These are phyloP conservation scores for Lasioglossum albipes DNA, from an alignment of 1,140 invertebrate species.

Conservation along the genomic window DNA sequence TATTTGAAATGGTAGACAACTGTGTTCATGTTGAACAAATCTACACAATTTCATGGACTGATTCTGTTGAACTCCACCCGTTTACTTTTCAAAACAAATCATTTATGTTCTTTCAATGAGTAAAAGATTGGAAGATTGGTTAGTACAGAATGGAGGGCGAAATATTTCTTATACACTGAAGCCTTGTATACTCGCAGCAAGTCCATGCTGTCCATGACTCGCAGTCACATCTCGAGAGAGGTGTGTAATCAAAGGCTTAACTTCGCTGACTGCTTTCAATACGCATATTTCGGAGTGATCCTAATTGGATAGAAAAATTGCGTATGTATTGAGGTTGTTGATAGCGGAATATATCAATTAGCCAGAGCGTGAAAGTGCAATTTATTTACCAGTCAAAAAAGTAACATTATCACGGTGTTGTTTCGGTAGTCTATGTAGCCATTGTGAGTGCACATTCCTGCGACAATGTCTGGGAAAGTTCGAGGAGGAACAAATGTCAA, in stretches of 20 bases:
- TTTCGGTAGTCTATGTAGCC: neutral
- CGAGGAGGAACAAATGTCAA: neutral
- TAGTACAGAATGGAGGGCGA: too few relatives aligned
- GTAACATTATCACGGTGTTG: neutral
- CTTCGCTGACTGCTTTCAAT: neutral
- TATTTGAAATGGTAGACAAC: too few relatives aligned
- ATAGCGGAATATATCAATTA: neutral
- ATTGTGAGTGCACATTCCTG: neutral
- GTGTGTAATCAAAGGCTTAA: neutral
- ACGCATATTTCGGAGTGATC: neutral
- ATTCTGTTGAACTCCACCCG: too few relatives aligned
- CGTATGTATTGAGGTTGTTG: neutral
- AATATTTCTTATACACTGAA: too few relatives aligned
- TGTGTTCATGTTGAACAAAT: too few relatives aligned
- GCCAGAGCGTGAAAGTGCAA: neutral
- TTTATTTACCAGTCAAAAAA: neutral
- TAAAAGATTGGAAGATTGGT: too few relatives aligned
- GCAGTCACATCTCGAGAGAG: neutral
- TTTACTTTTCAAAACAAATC: too few relatives aligned
- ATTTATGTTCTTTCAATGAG: too few relatives aligned
- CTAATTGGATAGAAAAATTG: conserved; percentile 17
- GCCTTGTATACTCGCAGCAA: neutral
- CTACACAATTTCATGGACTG: too few relatives aligned
- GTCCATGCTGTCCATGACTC: too few relatives aligned
- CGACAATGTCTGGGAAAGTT: conserved; percentile 20